These are phyloP conservation scores for Agrochola lychnidis DNA, from an alignment of 2,888 invertebrate genomes.

Conservation along the genomic window DNA sequence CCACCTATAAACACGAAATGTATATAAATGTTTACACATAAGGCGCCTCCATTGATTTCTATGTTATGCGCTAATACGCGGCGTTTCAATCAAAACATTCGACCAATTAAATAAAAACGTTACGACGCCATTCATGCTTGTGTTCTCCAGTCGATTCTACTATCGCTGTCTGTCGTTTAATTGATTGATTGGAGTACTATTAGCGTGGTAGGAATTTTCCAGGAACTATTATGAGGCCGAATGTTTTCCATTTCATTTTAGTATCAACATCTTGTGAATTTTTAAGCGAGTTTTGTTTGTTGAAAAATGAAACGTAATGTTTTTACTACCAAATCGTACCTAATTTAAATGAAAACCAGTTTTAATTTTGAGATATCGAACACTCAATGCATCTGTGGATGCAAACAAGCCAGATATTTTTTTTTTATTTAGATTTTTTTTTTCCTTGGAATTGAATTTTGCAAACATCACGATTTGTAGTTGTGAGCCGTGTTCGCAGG, in stretches of 20 bases:
- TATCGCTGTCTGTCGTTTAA: slow-evolving; percentile 37
- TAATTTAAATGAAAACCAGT: background rate
- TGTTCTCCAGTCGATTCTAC: slow-evolving; percentile 33
- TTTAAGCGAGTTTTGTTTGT: no score
- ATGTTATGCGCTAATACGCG: slow-evolving; percentile 29
- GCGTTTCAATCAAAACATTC: slow-evolving; percentile 46
- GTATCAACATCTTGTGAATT: background rate
- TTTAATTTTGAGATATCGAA: no score
- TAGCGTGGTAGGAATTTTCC: slow-evolving; percentile 36
- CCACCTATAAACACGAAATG: slow-evolving; percentile 26
- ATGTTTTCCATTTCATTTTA: background rate
- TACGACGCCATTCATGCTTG: slow-evolving; percentile 50
- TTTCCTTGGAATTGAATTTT: no score
- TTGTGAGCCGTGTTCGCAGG: no score
- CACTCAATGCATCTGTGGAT: no score
- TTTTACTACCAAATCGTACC: background rate
- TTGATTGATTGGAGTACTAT: slow-evolving; percentile 26
- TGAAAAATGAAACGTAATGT: background rate
- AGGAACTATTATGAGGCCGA: background rate
- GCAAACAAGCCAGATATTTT: no score
- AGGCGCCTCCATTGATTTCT: slow-evolving; percentile 41
- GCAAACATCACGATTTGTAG: no score
- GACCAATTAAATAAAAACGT: slow-evolving; percentile 37
- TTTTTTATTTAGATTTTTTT: no score
- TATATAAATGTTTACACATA: slow-evolving; percentile 39